Evolutionary conservation across 2,888 invertebrate genomes (phyloP).

Genomic region (Drosophila niveifrons): DNA sequence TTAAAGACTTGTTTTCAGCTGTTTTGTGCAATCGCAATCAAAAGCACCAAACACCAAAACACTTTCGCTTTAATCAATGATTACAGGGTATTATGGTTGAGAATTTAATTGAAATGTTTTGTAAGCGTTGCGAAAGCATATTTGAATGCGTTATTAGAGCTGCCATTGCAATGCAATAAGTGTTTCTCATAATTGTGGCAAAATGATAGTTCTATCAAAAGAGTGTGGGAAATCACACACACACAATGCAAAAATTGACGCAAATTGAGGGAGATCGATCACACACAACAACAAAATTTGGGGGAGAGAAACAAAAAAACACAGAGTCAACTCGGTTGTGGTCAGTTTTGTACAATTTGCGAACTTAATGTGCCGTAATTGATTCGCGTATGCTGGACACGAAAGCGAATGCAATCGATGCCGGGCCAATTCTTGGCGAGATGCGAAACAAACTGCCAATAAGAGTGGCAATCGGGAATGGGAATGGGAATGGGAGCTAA

Average conservation of each 20-base stretch:
- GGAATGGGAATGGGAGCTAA: neutral
- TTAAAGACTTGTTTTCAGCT: too few species aligned
- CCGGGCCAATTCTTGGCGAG: constrained; percentile 49
- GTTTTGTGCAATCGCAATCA: too few species aligned
- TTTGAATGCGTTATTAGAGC: constrained; percentile 6
- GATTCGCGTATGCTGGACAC: constrained; percentile 49
- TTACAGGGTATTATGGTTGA: constrained; percentile 5
- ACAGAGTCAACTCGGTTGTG: constrained; percentile 1
- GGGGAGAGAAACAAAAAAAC: too few species aligned
- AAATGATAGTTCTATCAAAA: constrained; percentile 20
- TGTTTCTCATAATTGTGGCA: constrained; percentile 43
- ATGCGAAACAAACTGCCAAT: constrained; percentile 31
- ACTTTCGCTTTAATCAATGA: neutral
- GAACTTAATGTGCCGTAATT: constrained; percentile 7
- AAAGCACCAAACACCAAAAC: too few species aligned
- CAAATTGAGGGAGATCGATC: constrained; percentile 14
- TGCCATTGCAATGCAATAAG: constrained; percentile 1
- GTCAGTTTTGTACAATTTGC: too few species aligned
- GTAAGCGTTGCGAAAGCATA: constrained; percentile 10
- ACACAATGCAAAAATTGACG: constrained; percentile 3
- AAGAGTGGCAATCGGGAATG: constrained; percentile 3
- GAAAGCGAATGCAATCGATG: constrained; percentile 48
- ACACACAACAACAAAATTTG: neutral
- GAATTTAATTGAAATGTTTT: constrained; percentile 13
- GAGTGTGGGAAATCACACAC: neutral